Conservation (phyloP, 2,797 vertebrate genomes). For the Hyperoplus lanceolatus region DNA sequence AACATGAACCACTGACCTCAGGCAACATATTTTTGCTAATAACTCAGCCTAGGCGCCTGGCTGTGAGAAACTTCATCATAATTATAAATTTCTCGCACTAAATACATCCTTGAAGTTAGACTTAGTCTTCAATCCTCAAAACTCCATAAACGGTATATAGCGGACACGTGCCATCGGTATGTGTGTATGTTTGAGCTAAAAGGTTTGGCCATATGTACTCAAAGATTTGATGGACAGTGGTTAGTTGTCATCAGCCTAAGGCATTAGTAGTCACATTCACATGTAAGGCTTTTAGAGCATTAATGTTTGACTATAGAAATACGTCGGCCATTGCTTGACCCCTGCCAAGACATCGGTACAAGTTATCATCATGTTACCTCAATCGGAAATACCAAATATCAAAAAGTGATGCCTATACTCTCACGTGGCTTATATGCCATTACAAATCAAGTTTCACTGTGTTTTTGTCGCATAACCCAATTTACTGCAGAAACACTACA, state of each 20-base stretch:
- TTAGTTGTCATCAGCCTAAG: slow-evolving; percentile 19
- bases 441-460: slow-evolving; percentile 45
- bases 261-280: slow-evolving; percentile 13
- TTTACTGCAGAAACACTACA: slow-evolving; percentile 60
- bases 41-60: slow-evolving; percentile 9
- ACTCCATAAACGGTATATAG: neutral
- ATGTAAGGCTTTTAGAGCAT: slow-evolving; percentile 18
- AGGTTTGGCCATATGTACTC: neutral
- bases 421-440: slow-evolving; percentile 50
- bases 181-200: neutral
- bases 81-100: slow-evolving; percentile 35
- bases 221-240: slow-evolving; percentile 10
- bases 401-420: slow-evolving; percentile 47
- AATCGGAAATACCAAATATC: slow-evolving; percentile 47
- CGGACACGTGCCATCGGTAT: too few relatives aligned
- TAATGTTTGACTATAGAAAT: slow-evolving; percentile 5
- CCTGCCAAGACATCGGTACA: slow-evolving; percentile 15
- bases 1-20: slow-evolving; percentile 31
- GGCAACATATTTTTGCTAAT: slow-evolving; percentile 43
- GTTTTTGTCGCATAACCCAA: slow-evolving; percentile 56
- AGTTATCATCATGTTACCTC: slow-evolving; percentile 49
- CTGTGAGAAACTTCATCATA: slow-evolving; percentile 27
- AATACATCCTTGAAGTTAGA: slow-evolving; percentile 32
- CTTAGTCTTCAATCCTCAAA: slow-evolving; percentile 14
- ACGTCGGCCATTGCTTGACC: slow-evolving; percentile 31